Base-by-base conservation (phyloP, 2,888 invertebrate species). In the Lithophane ornitopus region DNA sequence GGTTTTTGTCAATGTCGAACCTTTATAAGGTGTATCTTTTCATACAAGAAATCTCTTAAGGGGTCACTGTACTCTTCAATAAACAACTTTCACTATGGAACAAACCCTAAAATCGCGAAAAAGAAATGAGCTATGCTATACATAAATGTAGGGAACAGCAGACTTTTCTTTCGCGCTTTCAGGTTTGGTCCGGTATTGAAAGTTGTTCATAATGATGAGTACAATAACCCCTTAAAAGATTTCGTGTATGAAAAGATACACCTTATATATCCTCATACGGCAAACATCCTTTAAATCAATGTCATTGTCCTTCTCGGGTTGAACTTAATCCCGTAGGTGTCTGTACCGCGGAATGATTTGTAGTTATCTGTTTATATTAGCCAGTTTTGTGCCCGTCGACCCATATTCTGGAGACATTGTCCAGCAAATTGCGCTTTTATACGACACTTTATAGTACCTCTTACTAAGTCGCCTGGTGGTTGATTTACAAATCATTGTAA, bases 401-500 rank as follows among this genome's bases (percentile, higher is more conserved):
- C 80, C 78, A 77, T 81, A 70, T 78, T 73, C 80, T 80, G 81
- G 81, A 82, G 76, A 81, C 79, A 85, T 83, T 85, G 85, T 81
- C 82, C 72, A 81, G 82, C 81, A 84, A 86, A 87, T 81, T 81
- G 81, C 78, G 63, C 61, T 65, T 78, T 81, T 78, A 83, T 77
- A 61, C 44, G 9, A 56, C 76, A 82, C 67, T 80, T 76, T 80
- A 74, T 49, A 66, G 46, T 69, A 70, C 58, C 77, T 74, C 49
- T 81, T 80, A 70, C 75, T 78, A 61, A 76, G 61, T 76, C 81
- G 49, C 46, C 59, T 78, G 74, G 67, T 70, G 71, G 73, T 78
- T 76, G 85, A 88, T 88, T 87, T 88, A 83, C 82, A 76, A 77
- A 82, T 83, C 81, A 87, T 89, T 89, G 88, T 87, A 74, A 63